Evolutionary conservation across 2,888 invertebrate species (phyloP).

Genomic region (Epinotia demarniana): DNA sequence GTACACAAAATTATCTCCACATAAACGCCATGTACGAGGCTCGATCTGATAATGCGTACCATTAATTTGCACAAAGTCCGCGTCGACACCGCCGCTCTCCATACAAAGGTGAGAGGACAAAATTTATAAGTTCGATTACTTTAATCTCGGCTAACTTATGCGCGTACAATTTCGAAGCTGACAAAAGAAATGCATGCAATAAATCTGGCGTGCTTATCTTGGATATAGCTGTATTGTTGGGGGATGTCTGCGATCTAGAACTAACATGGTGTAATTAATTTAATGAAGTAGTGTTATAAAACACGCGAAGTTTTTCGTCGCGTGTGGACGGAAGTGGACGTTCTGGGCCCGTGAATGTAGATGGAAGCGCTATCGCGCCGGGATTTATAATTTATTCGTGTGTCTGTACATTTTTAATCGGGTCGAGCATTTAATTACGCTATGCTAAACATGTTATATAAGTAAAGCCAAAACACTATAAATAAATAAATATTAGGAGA

Average conservation of each 20-base stretch:
- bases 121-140: slow-evolving; percentile 86
- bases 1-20: slow-evolving; percentile 82
- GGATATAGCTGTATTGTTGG: slow-evolving; percentile 80
- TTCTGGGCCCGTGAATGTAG: slow-evolving; percentile 39
- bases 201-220: slow-evolving; percentile 80
- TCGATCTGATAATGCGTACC: slow-evolving; percentile 83
- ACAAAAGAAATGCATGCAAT: slow-evolving; percentile 85
- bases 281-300: slow-evolving; percentile 74
- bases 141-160: slow-evolving; percentile 85
- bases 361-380: slow-evolving; percentile 37
- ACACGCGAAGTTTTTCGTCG: slow-evolving; percentile 77
- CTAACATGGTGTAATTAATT: slow-evolving; percentile 81
- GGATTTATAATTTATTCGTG: slow-evolving; percentile 43
- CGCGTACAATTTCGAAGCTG: slow-evolving; percentile 85
- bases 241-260: slow-evolving; percentile 74
- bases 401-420: slow-evolving; percentile 44
- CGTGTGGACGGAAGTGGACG: slow-evolving; percentile 63
- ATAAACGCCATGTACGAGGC: slow-evolving; percentile 83
- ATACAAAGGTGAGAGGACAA: slow-evolving; percentile 84
- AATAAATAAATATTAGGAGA: too few relatives aligned
- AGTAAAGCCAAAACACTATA: too few relatives aligned
- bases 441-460: neutral
- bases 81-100: slow-evolving; percentile 82
- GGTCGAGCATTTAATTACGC: slow-evolving; percentile 27
- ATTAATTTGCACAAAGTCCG: slow-evolving; percentile 84